Conservation (phyloP, 2,888 invertebrate genomes). For the Dryadula phaetusa region DNA sequence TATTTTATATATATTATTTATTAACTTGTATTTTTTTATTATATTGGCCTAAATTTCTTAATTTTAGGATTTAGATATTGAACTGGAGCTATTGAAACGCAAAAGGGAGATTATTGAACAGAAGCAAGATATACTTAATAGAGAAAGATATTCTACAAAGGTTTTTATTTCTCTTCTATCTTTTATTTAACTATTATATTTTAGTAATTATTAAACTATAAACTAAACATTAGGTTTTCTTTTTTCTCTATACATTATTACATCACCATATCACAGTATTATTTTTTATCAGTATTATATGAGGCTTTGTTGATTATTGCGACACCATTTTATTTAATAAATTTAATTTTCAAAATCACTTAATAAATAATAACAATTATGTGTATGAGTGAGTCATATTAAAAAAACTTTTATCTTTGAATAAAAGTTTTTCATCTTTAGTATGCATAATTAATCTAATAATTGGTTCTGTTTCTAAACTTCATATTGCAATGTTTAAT, state of each 20-base stretch:
- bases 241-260: background rate
- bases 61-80: constrained; percentile 66
- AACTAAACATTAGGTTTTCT: background rate
- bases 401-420: background rate
- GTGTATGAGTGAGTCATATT: no score
- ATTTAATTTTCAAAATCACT: no score
- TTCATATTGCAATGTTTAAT: background rate
- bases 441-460: background rate
- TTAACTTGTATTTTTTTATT: constrained; percentile 3
- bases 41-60: constrained; percentile 12
- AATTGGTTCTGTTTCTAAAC: background rate
- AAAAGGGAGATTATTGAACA: constrained; percentile 70
- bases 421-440: background rate
- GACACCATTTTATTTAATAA: background rate
- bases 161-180: constrained; percentile 27
- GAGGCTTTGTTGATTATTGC: background rate
- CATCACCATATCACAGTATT: background rate
- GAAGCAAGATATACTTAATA: constrained; percentile 58
- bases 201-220: background rate
- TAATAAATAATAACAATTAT: no score
- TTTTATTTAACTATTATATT: constrained; percentile 4
- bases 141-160: constrained; percentile 25
- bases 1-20: constrained; percentile 3
- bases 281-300: background rate
- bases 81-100: constrained; percentile 67